These are phyloP conservation scores for Sitobion miscanthi DNA, from an alignment of 1,140 invertebrate genomes.

Conservation along the genomic window DNA sequence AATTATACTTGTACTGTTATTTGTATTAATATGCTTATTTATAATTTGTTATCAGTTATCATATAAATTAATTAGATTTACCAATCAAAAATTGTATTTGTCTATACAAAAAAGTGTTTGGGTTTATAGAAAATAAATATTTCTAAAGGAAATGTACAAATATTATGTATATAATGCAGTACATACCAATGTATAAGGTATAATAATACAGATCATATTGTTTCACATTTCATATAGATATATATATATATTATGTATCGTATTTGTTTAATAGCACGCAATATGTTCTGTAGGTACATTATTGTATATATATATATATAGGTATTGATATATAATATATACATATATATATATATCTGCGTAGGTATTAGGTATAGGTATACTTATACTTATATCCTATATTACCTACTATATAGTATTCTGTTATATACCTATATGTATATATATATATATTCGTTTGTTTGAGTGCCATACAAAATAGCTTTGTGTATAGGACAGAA, in stretches of 20 bases:
- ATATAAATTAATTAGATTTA: not conserved
- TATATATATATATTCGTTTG: conserved; percentile 17
- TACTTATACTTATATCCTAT: not conserved
- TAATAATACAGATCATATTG: not conserved
- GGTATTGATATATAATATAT: not conserved
- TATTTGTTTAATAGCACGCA: not conserved
- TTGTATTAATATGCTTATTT: too few relatives aligned
- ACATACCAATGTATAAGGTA: too few relatives aligned
- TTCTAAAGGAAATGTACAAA: not conserved
- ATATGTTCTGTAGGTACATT: not conserved
- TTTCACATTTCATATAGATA: not conserved
- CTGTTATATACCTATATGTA: not conserved
- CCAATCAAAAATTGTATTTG: not conserved
- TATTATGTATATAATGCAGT: not conserved
- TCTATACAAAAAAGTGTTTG: not conserved
- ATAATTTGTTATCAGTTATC: too few relatives aligned
- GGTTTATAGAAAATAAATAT: not conserved
- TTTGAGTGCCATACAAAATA: conserved; percentile 25
- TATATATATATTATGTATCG: not conserved
- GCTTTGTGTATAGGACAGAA: not conserved
- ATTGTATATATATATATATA: not conserved
- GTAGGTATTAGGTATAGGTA: not conserved
- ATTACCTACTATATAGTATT: not conserved
- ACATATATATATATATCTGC: not conserved
- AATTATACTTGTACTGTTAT: too few relatives aligned